A percentile compares a stretch with the other conserved stretches of the same genome.
phyloP scores from a whole-genome alignment of 2,113 vertebrate genomes.

The Suncus etruscus region DNA sequence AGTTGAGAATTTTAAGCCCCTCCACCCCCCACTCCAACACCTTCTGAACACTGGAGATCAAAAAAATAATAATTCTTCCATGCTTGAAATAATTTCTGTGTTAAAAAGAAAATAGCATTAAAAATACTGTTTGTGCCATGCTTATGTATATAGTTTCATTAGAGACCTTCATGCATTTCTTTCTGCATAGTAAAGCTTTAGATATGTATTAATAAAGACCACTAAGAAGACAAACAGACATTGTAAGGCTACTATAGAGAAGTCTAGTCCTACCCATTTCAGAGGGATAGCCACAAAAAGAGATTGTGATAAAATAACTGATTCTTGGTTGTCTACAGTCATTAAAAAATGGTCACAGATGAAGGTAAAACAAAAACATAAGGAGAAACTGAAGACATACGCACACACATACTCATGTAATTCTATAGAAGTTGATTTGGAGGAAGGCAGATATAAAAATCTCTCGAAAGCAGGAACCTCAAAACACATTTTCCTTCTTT shows the following conservation, averaged over 20 bases:
- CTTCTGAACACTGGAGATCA: no score
- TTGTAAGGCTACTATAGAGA: accelerated
- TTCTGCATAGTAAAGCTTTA: not conserved
- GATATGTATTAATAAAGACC: not conserved
- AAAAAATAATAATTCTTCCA: not conserved
- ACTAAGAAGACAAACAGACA: not conserved
- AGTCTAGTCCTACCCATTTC: accelerated
- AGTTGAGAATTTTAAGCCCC: no score
- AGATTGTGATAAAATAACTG: not conserved
- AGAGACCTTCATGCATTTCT: not conserved
- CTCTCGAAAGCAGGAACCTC: slow-evolving; percentile 40
- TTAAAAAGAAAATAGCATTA: not conserved
- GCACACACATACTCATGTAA: not conserved
- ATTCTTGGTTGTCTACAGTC: not conserved
- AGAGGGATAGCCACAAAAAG: not conserved
- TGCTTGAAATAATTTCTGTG: not conserved
- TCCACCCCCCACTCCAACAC: no score
- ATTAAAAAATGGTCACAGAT: not conserved
- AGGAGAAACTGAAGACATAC: not conserved
- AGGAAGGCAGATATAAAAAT: not conserved
- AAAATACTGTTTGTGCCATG: not conserved
- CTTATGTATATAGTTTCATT: not conserved
- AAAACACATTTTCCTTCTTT: slow-evolving; percentile 49
- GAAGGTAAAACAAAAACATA: not conserved
- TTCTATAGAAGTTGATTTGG: slow-evolving; percentile 15